Evolutionary conservation across 2,113 vertebrate species (phyloP), one percentile per base, ranked within the genome.

Genomic region (Tyrannus savana): DNA sequence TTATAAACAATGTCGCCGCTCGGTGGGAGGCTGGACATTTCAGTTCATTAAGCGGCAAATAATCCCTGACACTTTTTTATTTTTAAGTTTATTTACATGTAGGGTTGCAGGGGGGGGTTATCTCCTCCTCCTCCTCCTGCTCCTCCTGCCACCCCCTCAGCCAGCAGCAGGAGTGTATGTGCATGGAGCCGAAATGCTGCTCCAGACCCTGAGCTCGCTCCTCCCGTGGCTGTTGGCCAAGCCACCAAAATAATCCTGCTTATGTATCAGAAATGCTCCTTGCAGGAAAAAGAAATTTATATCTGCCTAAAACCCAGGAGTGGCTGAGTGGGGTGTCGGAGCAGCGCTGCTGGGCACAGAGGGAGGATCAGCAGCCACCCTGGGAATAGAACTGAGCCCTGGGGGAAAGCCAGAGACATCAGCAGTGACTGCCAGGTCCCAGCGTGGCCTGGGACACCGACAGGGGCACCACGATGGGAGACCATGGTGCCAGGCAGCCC

Each of bases 41-140:
- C 50, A 90, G 95, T 68, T 96, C 96, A 95, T 97, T 96, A 96
- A 86, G 90, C 46, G 56, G 91, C 87, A 91, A 93, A 94, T 93
- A 94, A 95, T 91, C 92, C 87, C 84, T 52, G 95, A 23, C 87
- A 17, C 78, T 93, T 91, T 91, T 90, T 91, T 87, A 81, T 89
- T 93, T 90, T 84, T 49, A 60, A 81, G 74, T 95, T 95, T 93
- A 87, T 96, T 96, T 95, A 81, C 84, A 94, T 0, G 67, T 10
- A 71, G 33, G n/a, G 49, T 16, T 78, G 39, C 39, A 11, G n/a
- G 25, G 52, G 42, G 42, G 7, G 42, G 17, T 44, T 44, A 63
- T 30, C 47, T 39, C 15, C 69, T 62, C 37, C 30, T 62, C 56
- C 63, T 41, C 67, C 35, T 68, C 41, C 35, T 63, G 50, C 37